Base-by-base conservation (phyloP, 2,797 vertebrate species). In the Acrossocheilus fasciatus region DNA sequence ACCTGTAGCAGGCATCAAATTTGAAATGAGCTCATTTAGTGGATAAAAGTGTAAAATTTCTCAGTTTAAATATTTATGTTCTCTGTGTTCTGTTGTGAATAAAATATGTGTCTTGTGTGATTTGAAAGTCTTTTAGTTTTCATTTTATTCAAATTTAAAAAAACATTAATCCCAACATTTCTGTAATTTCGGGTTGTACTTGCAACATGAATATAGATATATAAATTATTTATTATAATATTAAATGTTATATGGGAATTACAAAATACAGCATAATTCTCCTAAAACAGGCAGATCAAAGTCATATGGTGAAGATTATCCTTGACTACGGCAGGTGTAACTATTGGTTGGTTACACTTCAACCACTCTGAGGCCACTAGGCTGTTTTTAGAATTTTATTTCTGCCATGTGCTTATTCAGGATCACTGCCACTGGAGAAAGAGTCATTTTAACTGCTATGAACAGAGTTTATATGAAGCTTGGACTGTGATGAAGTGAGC, bases 371-470 rank as follows among this genome's bases (percentile, higher is more conserved):
- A 59, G 66, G 36, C 64, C 14, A 54, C 45, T n/a, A 50, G 45
- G 45, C n/a, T 69, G 34, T 84, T 84, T 68, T 26, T 41, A 84
- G 43, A 23, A 0, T 41, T 68, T 69, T 69, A 78, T 78, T 84
- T 77, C 62, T 41, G 73, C 62, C 47, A 47, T 79, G 41, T 59
- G 52, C 66, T 80, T 85, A 47, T 80, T 57, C 66, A 62, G 68
- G 68, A 80, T 73, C 76, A 80, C 50, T 59, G 74, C 75, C 75
- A 70, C 64, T 54, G 64, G 34, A 54, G 43, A 84, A 77, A 77
- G 47, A 74, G 4, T 54, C 0, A 34, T 78, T 69, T 78, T 54
- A 84, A 84, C 47, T 57, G 15, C 47, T n/a, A 69, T 45, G 23
- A 57, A 50, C 59, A 68, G 64, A 77, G 47, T 52, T 36, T 64